Evolutionary conservation across 2,797 vertebrate genomes (phyloP).

Genomic region (Hydrophis major): DNA sequence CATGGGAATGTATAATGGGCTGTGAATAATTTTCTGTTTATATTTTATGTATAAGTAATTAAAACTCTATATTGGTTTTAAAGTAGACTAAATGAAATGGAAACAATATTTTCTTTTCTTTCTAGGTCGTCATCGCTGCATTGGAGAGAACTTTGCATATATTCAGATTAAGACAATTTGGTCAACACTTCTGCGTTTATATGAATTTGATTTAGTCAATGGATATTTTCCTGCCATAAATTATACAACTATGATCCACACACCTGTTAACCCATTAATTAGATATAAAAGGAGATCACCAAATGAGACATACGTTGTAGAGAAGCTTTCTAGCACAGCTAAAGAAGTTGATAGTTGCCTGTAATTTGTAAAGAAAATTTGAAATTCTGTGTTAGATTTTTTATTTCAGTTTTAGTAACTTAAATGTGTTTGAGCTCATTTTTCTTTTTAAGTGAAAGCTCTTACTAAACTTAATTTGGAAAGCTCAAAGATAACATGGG

Average conservation of each 20-base stretch:
- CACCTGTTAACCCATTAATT: slow-evolving; percentile 90
- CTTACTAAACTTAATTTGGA: background rate
- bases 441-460: background rate
- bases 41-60: background rate
- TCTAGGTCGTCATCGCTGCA: slow-evolving; percentile 94
- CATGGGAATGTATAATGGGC: background rate
- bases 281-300: slow-evolving; percentile 81
- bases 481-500: background rate
- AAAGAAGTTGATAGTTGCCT: background rate
- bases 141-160: slow-evolving; percentile 97
- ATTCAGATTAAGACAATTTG: slow-evolving; percentile 98
- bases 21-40: background rate
- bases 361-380: slow-evolving; percentile 19
- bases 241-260: slow-evolving; percentile 98
- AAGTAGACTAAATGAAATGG: background rate
- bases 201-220: slow-evolving; percentile 88
- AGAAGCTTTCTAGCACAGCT: background rate
- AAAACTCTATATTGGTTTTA: background rate
- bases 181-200: slow-evolving; percentile 91
- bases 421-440: slow-evolving; percentile 8
- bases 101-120: slow-evolving; percentile 11
- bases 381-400: slow-evolving; percentile 1
- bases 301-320: slow-evolving; percentile 47
- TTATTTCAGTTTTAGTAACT: slow-evolving; percentile 25
- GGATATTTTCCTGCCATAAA: slow-evolving; percentile 92